phyloP scores from a whole-genome alignment of 2,888 invertebrate species.

The Nasonovia ribisnigri region DNA sequence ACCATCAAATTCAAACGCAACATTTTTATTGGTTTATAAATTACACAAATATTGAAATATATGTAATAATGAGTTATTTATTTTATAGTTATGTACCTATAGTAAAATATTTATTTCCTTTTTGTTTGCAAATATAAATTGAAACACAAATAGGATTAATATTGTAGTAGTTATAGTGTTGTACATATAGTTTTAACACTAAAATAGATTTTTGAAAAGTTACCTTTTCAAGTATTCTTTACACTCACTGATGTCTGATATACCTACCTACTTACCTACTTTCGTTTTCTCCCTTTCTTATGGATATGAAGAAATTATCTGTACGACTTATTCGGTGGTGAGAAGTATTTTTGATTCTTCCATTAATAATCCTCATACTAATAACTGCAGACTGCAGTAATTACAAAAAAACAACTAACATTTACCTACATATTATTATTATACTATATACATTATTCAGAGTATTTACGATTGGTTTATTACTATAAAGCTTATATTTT shows the following conservation, averaged over 20 bases:
- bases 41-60: background rate
- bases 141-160: background rate
- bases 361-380: background rate
- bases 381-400: background rate
- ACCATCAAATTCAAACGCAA: background rate
- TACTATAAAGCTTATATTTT: background rate
- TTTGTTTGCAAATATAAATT: conserved; percentile 10
- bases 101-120: background rate
- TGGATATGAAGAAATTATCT: background rate
- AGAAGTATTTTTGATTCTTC: background rate
- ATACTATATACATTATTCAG: background rate
- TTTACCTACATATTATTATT: background rate
- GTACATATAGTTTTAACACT: background rate
- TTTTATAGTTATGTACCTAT: background rate
- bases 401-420: background rate
- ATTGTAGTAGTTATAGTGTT: background rate
- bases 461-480: background rate
- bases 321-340: background rate
- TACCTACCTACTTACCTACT: background rate
- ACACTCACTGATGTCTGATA: background rate
- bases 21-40: background rate
- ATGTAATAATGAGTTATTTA: background rate
- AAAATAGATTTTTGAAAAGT: background rate
- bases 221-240: background rate
- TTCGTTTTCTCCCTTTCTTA: background rate